phyloP scores from a whole-genome alignment of 2,888 invertebrate species.

The Baccha elongata region DNA sequence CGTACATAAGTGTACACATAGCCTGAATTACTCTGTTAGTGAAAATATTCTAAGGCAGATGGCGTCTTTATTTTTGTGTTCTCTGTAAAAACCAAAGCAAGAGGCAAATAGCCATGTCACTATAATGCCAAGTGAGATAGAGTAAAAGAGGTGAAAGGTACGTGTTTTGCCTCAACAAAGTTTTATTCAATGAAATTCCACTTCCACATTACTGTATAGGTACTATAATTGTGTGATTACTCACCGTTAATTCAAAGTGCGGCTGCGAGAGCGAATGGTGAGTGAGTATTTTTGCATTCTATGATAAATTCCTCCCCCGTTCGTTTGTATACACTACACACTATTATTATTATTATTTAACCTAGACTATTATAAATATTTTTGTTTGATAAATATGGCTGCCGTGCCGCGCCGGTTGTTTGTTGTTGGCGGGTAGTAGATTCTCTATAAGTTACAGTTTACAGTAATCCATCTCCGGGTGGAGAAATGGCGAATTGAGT shows the following conservation, averaged over 20 bases:
- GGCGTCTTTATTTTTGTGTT: slow-evolving; percentile 44
- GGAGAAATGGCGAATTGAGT: slow-evolving; percentile 54
- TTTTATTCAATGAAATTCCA: slow-evolving; percentile 73
- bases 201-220: slow-evolving; percentile 70
- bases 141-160: slow-evolving; percentile 40
- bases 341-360: slow-evolving; percentile 14
- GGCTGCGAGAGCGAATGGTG: slow-evolving; percentile 44
- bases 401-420: slow-evolving; percentile 39
- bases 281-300: slow-evolving; percentile 22
- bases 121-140: slow-evolving; percentile 14
- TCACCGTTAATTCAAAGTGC: slow-evolving; percentile 62
- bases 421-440: slow-evolving; percentile 45
- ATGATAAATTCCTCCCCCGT: slow-evolving; percentile 13
- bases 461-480: slow-evolving; percentile 7
- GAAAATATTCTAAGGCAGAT: slow-evolving; percentile 69
- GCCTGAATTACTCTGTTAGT: slow-evolving; percentile 66
- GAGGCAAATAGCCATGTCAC: slow-evolving; percentile 31
- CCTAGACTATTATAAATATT: slow-evolving; percentile 30
- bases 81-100: slow-evolving; percentile 32
- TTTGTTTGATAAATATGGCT: slow-evolving; percentile 61
- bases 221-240: slow-evolving; percentile 74
- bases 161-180: slow-evolving; percentile 65
- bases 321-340: slow-evolving; percentile 1
- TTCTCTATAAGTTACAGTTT: too few species aligned
- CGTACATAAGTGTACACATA: slow-evolving; percentile 63